Evolutionary conservation across 2,113 vertebrate genomes (phyloP), one percentile per base, ranked within the genome.

Genomic region (Etheostoma spectabile): DNA sequence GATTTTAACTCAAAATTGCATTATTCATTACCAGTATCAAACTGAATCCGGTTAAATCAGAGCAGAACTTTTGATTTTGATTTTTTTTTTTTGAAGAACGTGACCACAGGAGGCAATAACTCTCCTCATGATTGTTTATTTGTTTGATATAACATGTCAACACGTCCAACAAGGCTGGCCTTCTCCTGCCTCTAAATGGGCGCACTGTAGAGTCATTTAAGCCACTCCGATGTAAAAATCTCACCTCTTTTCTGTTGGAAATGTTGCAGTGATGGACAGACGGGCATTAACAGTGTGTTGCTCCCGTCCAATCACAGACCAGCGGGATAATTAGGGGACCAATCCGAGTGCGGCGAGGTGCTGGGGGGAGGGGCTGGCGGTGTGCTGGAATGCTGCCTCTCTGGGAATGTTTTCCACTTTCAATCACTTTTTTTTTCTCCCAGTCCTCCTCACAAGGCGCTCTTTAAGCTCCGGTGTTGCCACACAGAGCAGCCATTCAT

Each of bases 401-500:
- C 91, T 93, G 94, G 93, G 92, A 94, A 94, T 95, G 92, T 95
- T 95, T 95, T 93, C 94, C 92, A 91, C 89, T 94, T 93, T 94
- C 92, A 93, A 94, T 88, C 87, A 90, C 90, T 90, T 95, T 94
- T 93, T 92, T 91, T 91, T 80, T 79, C 89, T 90, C 79, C 72
- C 89, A 85, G 89, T 92, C 89, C 90, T 87, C 88, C 92, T 94
- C 92, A 96, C 95, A 95, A 96, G 94, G 94, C 93, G 92, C 93
- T 94, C 95, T 96, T 96, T 95, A 95, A 96, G 95, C 93, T 91
- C 86, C 90, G 90, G 89, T 88, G 93, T 92, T 86, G 88, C 93
- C 91, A 95, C 93, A 96, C 95, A 96, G 95, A 95, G 95, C 92
- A 84, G 89, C 95, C 94, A 96, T 96, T 96, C 95, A 96, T 95